These are phyloP conservation scores for Agrilus cyanescens DNA, from an alignment of 2,888 invertebrate genomes.

Conservation along the genomic window DNA sequence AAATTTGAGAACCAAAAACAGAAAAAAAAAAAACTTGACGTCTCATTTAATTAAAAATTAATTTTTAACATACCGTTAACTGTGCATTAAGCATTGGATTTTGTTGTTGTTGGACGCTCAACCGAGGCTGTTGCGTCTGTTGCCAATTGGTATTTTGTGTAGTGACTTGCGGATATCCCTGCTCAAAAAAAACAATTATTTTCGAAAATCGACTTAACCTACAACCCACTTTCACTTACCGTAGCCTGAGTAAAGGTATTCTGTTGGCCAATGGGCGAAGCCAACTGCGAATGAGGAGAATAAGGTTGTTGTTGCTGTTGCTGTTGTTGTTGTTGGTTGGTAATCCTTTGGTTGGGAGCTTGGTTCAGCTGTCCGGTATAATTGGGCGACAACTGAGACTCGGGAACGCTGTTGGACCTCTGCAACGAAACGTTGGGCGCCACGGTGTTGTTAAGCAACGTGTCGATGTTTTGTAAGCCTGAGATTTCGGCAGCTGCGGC, in stretches of 20 bases:
- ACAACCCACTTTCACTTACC: conserved; percentile 25
- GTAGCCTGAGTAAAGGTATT: conserved; percentile 27
- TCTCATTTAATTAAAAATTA: too few species aligned
- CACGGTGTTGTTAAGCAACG: conserved; percentile 71
- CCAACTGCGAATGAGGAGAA: conserved; percentile 37
- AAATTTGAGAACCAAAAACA: too few species aligned
- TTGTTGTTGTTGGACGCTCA: conserved; percentile 62
- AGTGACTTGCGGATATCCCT: conserved; percentile 17
- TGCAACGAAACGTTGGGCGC: conserved; percentile 85
- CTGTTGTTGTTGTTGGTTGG: conserved; percentile 20
- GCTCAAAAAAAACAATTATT: background rate
- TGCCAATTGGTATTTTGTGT: conserved; percentile 27
- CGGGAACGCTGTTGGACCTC: conserved; percentile 47
- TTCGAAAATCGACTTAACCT: too few species aligned
- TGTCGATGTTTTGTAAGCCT: conserved; percentile 62
- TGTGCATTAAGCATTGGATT: conserved; percentile 86
- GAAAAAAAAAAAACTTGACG: too few species aligned
- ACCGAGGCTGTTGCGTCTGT: conserved; percentile 39
- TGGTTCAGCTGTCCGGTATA: conserved; percentile 32
- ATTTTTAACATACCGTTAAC: conserved; percentile 51
- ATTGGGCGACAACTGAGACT: conserved; percentile 49
- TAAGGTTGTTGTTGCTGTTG: conserved; percentile 30
- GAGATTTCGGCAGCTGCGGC: conserved; percentile 49
- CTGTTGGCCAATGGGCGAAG: conserved; percentile 33
- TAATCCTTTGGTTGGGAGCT: too few species aligned